Evolutionary conservation across 35 echinoderm and acorn worm species (phyloP).

Genomic region (Hemicentrotus pulcherrimus): DNA sequence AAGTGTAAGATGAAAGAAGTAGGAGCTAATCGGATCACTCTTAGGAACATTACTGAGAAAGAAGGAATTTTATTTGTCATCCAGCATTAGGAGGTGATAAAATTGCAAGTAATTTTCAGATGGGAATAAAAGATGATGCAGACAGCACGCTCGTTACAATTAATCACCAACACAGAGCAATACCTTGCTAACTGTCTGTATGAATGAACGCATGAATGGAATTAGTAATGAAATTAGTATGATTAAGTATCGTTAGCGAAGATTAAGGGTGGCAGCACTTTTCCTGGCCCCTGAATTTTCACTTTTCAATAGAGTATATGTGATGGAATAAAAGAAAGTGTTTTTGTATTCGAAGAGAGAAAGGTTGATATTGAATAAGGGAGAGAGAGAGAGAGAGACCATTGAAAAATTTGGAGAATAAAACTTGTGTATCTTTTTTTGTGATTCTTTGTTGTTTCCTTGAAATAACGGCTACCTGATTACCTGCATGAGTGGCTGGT

Average conservation of each 20-base stretch:
- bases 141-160: not conserved
- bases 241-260: not conserved
- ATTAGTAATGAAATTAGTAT: slow-evolving; percentile 21
- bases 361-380: not conserved
- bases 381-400: not conserved
- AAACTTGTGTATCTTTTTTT: slow-evolving; percentile 9
- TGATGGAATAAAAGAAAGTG: not conserved
- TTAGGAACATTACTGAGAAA: not conserved
- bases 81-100: not conserved
- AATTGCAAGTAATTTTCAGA: not conserved
- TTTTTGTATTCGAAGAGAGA: not conserved
- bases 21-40: too few species aligned
- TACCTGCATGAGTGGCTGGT: slow-evolving; percentile 13
- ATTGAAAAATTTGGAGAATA: not conserved
- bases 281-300: not conserved
- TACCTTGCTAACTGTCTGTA: not conserved
- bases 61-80: not conserved
- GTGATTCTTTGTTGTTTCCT: not conserved
- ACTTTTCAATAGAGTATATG: not conserved
- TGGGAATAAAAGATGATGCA: not conserved
- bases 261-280: not conserved
- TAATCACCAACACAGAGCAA: not conserved
- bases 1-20: too few species aligned
- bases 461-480: not conserved
- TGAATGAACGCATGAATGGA: not conserved